phyloP scores from a whole-genome alignment of 1,140 invertebrate species.

The Coelopa frigida region DNA sequence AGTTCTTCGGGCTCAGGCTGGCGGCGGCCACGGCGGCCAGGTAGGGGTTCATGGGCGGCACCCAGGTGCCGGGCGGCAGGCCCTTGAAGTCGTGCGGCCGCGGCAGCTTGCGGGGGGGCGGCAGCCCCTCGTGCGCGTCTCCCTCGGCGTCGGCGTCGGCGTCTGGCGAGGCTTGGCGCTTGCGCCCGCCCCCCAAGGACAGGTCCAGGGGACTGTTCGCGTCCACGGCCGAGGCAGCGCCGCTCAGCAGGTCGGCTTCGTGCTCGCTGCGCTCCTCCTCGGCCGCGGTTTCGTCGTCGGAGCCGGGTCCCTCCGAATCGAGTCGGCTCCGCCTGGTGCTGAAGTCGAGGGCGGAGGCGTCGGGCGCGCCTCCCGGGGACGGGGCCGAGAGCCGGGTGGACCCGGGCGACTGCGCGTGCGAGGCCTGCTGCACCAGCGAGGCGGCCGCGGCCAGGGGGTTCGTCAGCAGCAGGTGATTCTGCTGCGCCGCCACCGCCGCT shows the following conservation, averaged over 20 bases:
- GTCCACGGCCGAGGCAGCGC: slow-evolving; percentile 52
- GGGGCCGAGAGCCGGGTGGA: slow-evolving; percentile 43
- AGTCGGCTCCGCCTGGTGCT: slow-evolving; percentile 57
- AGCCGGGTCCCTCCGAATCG: slow-evolving; percentile 18
- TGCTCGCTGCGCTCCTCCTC: slow-evolving; percentile 52
- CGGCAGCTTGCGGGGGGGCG: slow-evolving; percentile 58
- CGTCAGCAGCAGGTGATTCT: slow-evolving; percentile 68
- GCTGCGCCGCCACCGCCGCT: slow-evolving; percentile 57
- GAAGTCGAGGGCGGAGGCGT: slow-evolving; percentile 64
- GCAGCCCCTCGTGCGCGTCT: slow-evolving; percentile 34
- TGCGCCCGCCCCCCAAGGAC: slow-evolving; percentile 67
- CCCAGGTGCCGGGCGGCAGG: slow-evolving; percentile 57
- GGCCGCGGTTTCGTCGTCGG: slow-evolving; percentile 35
- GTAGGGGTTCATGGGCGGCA: slow-evolving; percentile 71
- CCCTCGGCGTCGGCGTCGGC: slow-evolving; percentile 4
- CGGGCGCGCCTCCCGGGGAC: slow-evolving; percentile 46
- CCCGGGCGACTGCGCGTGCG: slow-evolving; percentile 54
- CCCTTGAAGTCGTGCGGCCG: slow-evolving; percentile 51
- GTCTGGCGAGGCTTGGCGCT: slow-evolving; percentile 53
- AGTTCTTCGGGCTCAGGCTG: slow-evolving; percentile 58
- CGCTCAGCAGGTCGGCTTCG: slow-evolving; percentile 39
- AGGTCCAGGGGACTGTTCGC: slow-evolving; percentile 71
- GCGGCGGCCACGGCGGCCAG: slow-evolving; percentile 69
- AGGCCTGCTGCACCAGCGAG: slow-evolving; percentile 46
- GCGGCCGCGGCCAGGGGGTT: slow-evolving; percentile 59